Evolutionary conservation across 2,113 vertebrate genomes (phyloP), one percentile per base, ranked within the genome.

Genomic region (Apistogramma diplotaenia): DNA sequence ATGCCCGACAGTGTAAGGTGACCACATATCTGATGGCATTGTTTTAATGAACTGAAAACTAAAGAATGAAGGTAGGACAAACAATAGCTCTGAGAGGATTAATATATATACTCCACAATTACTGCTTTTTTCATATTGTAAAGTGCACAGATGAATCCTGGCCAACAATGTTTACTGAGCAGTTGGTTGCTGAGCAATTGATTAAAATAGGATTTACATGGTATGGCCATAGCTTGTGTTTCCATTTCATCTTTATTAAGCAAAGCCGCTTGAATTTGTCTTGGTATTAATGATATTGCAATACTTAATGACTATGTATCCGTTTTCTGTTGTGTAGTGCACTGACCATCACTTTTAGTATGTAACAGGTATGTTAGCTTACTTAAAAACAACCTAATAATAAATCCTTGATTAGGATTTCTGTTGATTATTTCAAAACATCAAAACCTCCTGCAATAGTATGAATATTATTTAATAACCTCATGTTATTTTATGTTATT

Each of bases 331-430:
- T 33, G 40, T 49, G 23, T 49, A 29, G 40, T 49, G 49, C 13
- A 4, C 37, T 59, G 49, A 83, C 85, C 53, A 78, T 74, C 49
- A 73, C 59, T 55, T 81, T 75, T 62, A 72, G 33, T 70, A 19
- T 29, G 27, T 67, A 49, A 43, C 49, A 49, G 62, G 19, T 49
- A 40, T 49, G 9, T 19, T 51, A 19, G 18, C 18, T 51, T 8
- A 51, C 6, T 51, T 19, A 25, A 16, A 43, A 43, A 25, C 25
- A 65, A 65, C 46, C 37, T 6, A 65, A 43, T 65, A 65, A 49
- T 46, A 67, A 67, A 67, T 67, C 40, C 62, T 49, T 0, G 5
- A 16, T 19, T 67, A 16, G 46, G 25, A 16, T 49, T 27, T 67
- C 4, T 43, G 13, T 15, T 37, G 35, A 10, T 46, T 25, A 23